Conservation (phyloP, 2,888 invertebrate genomes). For the Criorhina ranunculi region DNA sequence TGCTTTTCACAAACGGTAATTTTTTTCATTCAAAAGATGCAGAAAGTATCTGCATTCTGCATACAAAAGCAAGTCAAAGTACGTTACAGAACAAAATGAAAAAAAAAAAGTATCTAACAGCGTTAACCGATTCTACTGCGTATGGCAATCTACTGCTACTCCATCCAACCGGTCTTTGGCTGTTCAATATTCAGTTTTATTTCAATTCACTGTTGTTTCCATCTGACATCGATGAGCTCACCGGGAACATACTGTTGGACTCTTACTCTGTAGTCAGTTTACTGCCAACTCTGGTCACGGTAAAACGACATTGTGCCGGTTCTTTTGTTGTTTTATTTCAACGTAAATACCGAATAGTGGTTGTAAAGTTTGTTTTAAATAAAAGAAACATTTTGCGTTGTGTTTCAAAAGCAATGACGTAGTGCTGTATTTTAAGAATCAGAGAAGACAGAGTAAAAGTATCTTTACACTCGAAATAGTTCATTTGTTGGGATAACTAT, state of each 20-base stretch:
- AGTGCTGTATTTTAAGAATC: neutral
- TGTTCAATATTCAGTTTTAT: neutral
- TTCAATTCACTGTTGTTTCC: neutral
- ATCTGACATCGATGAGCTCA: neutral
- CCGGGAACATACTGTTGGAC: neutral
- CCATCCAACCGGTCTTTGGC: neutral
- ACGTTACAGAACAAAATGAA: too few species aligned
- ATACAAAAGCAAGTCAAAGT: too few species aligned
- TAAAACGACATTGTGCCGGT: neutral
- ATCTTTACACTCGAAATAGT: too few species aligned
- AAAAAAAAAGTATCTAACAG: neutral
- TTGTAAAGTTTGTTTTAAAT: too few species aligned
- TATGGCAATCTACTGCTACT: neutral
- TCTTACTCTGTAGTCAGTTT: slow-evolving; percentile 26
- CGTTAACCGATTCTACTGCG: neutral
- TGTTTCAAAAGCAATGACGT: slow-evolving; percentile 6
- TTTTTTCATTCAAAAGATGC: too few species aligned
- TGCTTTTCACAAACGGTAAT: too few species aligned
- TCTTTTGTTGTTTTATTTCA: neutral
- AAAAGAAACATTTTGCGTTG: neutral
- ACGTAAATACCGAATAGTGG: neutral
- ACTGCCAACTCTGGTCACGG: slow-evolving; percentile 10
- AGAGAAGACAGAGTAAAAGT: neutral
- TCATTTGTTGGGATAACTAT: neutral
- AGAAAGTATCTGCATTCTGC: too few species aligned